Percentiles rank a stretch among this genome's conserved stretches.
These are phyloP conservation scores for Pelochelys cantorii DNA, from an alignment of 2,797 vertebrate genomes.

Conservation along the genomic window DNA sequence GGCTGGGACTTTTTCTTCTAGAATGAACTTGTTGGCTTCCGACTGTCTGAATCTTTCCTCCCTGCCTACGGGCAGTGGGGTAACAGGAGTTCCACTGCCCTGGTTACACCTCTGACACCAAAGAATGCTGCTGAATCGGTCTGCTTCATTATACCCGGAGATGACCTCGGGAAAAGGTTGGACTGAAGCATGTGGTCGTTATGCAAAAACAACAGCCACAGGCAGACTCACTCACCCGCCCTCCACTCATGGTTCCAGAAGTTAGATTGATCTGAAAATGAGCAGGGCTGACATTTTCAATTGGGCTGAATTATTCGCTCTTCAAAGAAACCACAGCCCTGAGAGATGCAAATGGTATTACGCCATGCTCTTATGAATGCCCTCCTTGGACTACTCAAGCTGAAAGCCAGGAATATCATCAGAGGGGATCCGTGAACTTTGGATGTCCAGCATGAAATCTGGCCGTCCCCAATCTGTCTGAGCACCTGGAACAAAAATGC, in stretches of 20 bases:
- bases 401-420: constrained; percentile 6
- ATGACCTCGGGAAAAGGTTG: neutral
- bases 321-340: neutral
- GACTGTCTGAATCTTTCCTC: neutral
- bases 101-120: neutral
- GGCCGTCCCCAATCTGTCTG: neutral
- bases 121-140: neutral
- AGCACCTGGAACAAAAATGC: neutral
- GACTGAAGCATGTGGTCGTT: neutral
- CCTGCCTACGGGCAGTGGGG: neutral
- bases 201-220: neutral
- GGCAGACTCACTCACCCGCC: too few relatives aligned
- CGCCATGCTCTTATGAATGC: neutral
- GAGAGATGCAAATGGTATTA: neutral
- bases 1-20: accelerated
- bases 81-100: accelerated
- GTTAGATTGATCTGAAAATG: neutral
- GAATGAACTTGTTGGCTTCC: accelerated
- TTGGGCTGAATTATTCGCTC: neutral
- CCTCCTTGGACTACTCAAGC: neutral
- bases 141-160: neutral
- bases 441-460: neutral
- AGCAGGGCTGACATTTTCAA: neutral
- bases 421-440: neutral
- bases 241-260: too few relatives aligned